Evolutionary conservation across 92 coral and sea anemone genomes (phyloP), one percentile per base, ranked within the genome.

Genomic region (Nematostella vectensis): DNA sequence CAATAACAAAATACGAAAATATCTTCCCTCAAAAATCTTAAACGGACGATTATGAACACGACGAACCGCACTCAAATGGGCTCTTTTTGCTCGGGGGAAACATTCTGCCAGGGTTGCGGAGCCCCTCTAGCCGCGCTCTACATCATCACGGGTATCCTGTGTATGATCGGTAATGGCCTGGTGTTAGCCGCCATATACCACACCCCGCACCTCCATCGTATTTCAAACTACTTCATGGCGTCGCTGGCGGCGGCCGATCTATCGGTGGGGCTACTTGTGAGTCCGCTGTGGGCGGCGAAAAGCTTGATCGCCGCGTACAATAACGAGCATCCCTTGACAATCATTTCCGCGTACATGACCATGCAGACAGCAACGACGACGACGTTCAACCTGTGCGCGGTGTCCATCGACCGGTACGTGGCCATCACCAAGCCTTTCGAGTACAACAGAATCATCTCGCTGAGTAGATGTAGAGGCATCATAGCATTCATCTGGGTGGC

Each of bases 221-320:
- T 70, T 24, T 81, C 88, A 25, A 81, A 81, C 63, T 76, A 70
- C 20, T 81, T 56, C 56, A 81, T 81, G 31, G 79, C 79, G 4
- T 81, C 88, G 22, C 55, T 81, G 20, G 88, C 83, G 0, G 66
- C 42, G 3, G 88, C 85, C 0, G 88, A 81, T 57, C 70, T 81
- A 18, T 61, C 67, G 0, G 88, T 81, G 1, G 88, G 88, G 0
- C 12, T 78, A 22, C 10, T 81, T 1, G 62, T 81, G n/a, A 64
- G 67, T 33, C 88, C 88, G 9, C 44, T 81, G 28, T 81, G 83
- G 83, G 75, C 68, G 18, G 59, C 88, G 15, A 76, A 58, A 24
- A 76, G 83, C 64, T 70, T 31, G 0, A 54, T 81, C 0, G 63
- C 70, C 24, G 47, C 70, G 39, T 81, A 83, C 83, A 57, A 66